These are phyloP conservation scores for Leptodactylus fuscus DNA, from an alignment of 2,113 vertebrate genomes.

Conservation along the genomic window DNA sequence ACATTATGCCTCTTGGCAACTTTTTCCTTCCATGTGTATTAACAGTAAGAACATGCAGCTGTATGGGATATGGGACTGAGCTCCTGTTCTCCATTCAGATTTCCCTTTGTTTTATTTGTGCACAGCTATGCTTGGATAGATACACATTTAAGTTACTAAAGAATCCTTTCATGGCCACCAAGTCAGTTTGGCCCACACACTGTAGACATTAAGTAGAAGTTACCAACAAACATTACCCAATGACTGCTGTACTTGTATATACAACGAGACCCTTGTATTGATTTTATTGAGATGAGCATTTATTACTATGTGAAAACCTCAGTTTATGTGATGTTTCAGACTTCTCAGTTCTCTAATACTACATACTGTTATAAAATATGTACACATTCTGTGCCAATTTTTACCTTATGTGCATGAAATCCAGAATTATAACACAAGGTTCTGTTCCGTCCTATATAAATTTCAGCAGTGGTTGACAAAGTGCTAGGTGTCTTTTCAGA, in stretches of 20 bases:
- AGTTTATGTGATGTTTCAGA: background rate
- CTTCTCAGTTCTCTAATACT: background rate
- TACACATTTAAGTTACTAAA: background rate
- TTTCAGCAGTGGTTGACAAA: background rate
- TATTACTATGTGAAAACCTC: background rate
- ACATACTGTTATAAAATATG: background rate
- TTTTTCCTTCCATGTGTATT: slow-evolving; percentile 18
- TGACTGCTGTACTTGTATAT: background rate
- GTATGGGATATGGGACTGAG: slow-evolving; percentile 28
- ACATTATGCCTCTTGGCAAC: slow-evolving; percentile 38
- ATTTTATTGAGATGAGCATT: background rate
- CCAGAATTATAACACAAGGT: background rate
- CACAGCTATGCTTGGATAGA: background rate
- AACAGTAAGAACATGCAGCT: slow-evolving; percentile 43
- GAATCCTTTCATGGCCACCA: background rate
- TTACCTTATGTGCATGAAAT: too few relatives aligned
- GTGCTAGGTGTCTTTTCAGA: background rate
- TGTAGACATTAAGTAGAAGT: background rate
- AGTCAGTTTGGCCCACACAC: background rate
- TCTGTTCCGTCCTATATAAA: background rate
- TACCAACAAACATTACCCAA: background rate
- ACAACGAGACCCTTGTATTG: background rate
- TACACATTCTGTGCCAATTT: too few relatives aligned
- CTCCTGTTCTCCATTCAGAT: background rate
- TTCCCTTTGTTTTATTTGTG: background rate